Base-by-base conservation (phyloP, 2,888 invertebrate genomes). In the Pelosia muscerda region DNA sequence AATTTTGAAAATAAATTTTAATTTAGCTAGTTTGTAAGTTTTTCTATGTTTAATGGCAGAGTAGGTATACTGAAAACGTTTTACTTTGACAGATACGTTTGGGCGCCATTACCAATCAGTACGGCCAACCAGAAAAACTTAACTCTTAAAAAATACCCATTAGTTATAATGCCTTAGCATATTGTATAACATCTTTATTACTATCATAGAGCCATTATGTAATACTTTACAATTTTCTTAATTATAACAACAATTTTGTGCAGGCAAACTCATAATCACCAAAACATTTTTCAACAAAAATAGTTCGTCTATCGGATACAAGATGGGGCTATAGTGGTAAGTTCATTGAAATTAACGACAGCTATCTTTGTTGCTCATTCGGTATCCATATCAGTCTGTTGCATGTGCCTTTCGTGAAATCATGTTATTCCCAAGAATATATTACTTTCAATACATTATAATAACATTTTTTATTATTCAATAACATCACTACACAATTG, bases 251-350 rank as follows among this genome's bases (percentile, higher is more conserved):
- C 22, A 25, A 25, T 23, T 0, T 38, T 38, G 11, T 15, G 2
- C 42, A 1, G 42, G 4, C 4, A 6, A 6, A 42, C 42, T 6
- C 15, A 19, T 6, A 49, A 15, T n/a, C 49, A n/a, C 15, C 22
- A 23, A 56, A 26, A 23, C 25, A 58, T 49, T 53, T 15, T 2
- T 22, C 4, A n/a, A 15, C 3, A n/a, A 23, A 19, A 13, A 6
- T 71, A 77, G 63, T 81, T 66, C 70, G 23, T 31, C 25, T 26
- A 65, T 66, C 57, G 55, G 59, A 69, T 63, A 84, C 69, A 6
- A 76, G 85, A 85, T 85, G 84, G 82, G 82, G 81, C 42, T 66
- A 71, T 69, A 65, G 42, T 57, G 23, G 56, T 38, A 23, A 58
- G 31, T 19, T 15, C 66, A 65, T 4, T 38, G 25, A 23, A n/a